Percentiles rank a stretch among this genome's conserved stretches.
These are phyloP conservation scores for Cettia cetti DNA, from an alignment of 2,113 vertebrate species.

Conservation along the genomic window DNA sequence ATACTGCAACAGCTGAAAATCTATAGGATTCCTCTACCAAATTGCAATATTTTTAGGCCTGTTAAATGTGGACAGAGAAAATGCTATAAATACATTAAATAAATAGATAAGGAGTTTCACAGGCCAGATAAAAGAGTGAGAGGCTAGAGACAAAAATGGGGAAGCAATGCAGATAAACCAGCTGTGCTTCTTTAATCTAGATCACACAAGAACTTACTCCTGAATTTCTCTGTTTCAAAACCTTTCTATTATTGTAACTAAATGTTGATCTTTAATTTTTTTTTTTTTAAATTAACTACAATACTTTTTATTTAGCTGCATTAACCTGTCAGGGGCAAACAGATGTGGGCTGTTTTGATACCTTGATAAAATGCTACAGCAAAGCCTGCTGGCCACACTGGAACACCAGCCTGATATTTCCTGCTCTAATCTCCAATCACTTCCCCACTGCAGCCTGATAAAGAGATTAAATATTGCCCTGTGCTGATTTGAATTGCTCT, in stretches of 20 bases:
- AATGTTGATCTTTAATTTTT: background rate
- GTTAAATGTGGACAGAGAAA: background rate
- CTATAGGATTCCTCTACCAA: background rate
- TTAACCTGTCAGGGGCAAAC: background rate
- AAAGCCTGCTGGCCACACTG: background rate
- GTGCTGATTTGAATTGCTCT: background rate
- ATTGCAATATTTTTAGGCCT: background rate
- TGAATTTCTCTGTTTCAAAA: background rate
- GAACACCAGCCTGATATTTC: background rate
- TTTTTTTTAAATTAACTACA: background rate
- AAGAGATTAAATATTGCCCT: slow-evolving; percentile 5
- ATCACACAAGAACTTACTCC: background rate
- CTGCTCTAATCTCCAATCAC: background rate
- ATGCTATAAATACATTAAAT: background rate
- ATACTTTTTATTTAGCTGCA: background rate
- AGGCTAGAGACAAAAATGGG: background rate
- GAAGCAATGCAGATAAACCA: background rate
- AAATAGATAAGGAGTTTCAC: background rate
- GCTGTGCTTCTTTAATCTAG: background rate
- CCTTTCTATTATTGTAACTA: background rate
- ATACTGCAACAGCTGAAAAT: background rate
- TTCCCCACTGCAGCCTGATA: background rate
- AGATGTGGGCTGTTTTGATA: background rate
- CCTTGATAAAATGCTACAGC: background rate
- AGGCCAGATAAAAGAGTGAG: background rate